Evolutionary conservation across 2,888 invertebrate species (phyloP), one percentile per base, ranked within the genome.

Genomic region (Phyllotreta cruciferae): DNA sequence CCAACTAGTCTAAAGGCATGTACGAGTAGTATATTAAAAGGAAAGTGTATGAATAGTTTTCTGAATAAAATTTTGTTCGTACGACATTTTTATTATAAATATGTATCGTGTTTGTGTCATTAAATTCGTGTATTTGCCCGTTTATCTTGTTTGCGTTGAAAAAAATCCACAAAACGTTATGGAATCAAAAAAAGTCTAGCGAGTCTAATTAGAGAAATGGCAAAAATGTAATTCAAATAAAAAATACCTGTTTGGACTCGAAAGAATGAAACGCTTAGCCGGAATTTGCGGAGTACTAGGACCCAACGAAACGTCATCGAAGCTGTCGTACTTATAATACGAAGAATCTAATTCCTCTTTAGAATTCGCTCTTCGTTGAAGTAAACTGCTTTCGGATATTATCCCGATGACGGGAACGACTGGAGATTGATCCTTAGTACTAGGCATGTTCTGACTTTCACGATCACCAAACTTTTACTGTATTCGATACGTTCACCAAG

Each of bases 391-490:
- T 54, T 73, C 62, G 9, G 66, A 68, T 37, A 79, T 64, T 10
- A 73, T 61, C 24, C 75, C 75, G 49, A 80, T 68, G 10, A 66
- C 58, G 3, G 80, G 80, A 11, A 79, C 70, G 45, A 64, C 66
- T 4, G 80, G 80, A 37, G 80, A 80, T 56, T 61, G 54, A 67
- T 80, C 77, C 70, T 75, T 76, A 56, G 49, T 56, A 44, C 39
- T 47, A 35, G 55, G 60, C 71, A 73, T 70, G 42, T 44, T 68
- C 10, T 24, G 34, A 55, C 14, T 60, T 45, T 58, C 13, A 10
- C 7, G 24, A 37, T 13, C 45, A 41, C 42, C 36, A 24, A 24
- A 24, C 24, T 24, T 24, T 24, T 24, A 24, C 24, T 24, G 24
- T 24, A 24, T 24, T 24, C 24, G 24, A 24, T 24, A 24, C 24